Evolutionary conservation across 2,888 invertebrate genomes (phyloP).

Genomic region (Caenorhabditis auriculariae): DNA sequence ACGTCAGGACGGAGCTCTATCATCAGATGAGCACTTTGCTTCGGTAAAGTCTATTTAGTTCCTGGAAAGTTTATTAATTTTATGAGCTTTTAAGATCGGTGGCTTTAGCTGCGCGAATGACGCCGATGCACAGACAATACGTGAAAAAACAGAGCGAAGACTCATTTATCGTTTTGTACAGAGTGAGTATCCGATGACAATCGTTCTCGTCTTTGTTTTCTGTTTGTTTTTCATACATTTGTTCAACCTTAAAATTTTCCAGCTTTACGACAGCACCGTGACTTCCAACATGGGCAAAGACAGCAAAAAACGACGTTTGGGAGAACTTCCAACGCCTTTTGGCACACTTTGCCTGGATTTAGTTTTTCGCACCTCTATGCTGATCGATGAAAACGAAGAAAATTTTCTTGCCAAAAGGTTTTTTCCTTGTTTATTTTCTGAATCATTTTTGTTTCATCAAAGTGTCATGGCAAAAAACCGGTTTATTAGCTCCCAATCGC

Average conservation of each 20-base stretch:
- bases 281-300: slow-evolving; percentile 73
- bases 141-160: slow-evolving; percentile 83
- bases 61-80: neutral
- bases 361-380: slow-evolving; percentile 20
- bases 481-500: too few relatives aligned
- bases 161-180: slow-evolving; percentile 85
- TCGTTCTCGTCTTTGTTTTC: too few relatives aligned
- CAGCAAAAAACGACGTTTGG: slow-evolving; percentile 78
- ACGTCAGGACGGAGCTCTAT: slow-evolving; percentile 70
- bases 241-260: slow-evolving; percentile 4
- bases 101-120: slow-evolving; percentile 83
- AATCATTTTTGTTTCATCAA: too few relatives aligned
- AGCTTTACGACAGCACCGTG: slow-evolving; percentile 71
- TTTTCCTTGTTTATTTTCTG: too few relatives aligned
- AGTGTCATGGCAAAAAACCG: too few relatives aligned
- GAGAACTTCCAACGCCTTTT: slow-evolving; percentile 82
- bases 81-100: slow-evolving; percentile 82
- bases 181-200: slow-evolving; percentile 38
- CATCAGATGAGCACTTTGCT: slow-evolving; percentile 88
- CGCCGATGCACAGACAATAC: slow-evolving; percentile 86
- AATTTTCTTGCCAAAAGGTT: too few relatives aligned
- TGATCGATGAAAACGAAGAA: too few relatives aligned
- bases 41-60: neutral
- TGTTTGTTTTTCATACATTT: too few relatives aligned
- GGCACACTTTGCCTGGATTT: slow-evolving; percentile 78